phyloP scores from a whole-genome alignment of 2,888 invertebrate genomes.

The Epistrophella euchroma region DNA sequence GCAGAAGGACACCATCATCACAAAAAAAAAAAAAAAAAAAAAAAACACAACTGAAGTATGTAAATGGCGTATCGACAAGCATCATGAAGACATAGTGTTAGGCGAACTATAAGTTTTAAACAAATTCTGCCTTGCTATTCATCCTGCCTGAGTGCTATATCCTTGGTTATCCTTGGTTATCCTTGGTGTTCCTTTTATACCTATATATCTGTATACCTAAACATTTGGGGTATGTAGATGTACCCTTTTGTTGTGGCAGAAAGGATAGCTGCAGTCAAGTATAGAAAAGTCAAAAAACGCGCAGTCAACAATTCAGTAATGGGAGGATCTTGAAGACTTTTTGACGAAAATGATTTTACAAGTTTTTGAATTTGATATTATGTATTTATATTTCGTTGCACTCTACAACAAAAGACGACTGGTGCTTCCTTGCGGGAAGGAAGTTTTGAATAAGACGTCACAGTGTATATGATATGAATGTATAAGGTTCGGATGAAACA shows the following conservation, averaged over 20 bases:
- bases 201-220: not conserved
- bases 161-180: constrained; percentile 61
- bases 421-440: constrained; percentile 48
- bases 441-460: constrained; percentile 26
- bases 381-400: constrained; percentile 50
- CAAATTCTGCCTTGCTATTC: constrained; percentile 22
- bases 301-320: constrained; percentile 31
- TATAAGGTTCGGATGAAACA: not conserved
- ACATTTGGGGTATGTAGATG: not conserved
- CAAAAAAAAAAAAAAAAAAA: constrained; percentile 18
- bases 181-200: constrained; percentile 34
- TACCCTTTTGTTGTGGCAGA: constrained; percentile 36
- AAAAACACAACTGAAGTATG: constrained; percentile 26
- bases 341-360: constrained; percentile 65
- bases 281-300: constrained; percentile 31
- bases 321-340: constrained; percentile 48
- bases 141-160: constrained; percentile 35
- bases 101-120: constrained; percentile 55
- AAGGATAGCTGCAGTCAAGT: constrained; percentile 32
- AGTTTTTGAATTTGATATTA: constrained; percentile 60
- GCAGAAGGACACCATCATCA: constrained; percentile 24
- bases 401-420: not conserved
- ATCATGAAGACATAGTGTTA: constrained; percentile 49
- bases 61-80: constrained; percentile 61
- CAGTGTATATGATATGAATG: constrained; percentile 15